Percentiles rank a stretch among this genome's conserved stretches.
phyloP scores from a whole-genome alignment of 2,797 vertebrate species.

The Neostethus bicornis region DNA sequence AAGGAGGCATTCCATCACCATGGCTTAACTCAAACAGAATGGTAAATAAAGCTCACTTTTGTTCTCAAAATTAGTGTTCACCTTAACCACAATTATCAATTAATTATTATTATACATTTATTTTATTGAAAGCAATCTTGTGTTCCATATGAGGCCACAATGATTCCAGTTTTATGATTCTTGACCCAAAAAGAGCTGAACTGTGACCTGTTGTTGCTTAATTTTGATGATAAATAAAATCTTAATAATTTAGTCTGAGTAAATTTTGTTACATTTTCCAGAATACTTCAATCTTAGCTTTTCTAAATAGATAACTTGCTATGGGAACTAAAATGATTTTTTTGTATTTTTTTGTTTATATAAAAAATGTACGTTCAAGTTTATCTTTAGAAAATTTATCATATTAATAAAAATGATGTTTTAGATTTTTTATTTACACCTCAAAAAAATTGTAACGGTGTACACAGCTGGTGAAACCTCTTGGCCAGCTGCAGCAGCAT shows the following conservation, averaged over 20 bases:
- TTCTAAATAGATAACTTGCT: no score
- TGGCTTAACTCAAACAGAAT: neutral
- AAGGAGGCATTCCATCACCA: neutral
- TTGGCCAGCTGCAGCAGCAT: constrained; percentile 1
- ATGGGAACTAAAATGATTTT: neutral
- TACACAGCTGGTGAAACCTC: constrained; percentile 7
- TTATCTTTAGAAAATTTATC: neutral
- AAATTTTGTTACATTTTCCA: neutral
- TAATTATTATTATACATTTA: no score
- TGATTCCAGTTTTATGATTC: no score
- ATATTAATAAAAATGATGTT: neutral
- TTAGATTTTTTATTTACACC: no score
- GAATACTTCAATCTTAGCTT: neutral
- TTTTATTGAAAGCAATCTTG: no score
- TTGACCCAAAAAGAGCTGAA: neutral
- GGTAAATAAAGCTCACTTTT: neutral
- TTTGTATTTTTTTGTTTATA: neutral
- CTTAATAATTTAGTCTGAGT: neutral
- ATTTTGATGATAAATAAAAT: neutral
- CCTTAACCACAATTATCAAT: no score
- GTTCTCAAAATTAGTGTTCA: no score
- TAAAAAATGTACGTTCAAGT: neutral
- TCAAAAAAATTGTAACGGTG: neutral
- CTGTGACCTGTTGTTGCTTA: neutral
- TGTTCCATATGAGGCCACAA: no score